These are phyloP conservation scores for Agapornis canus DNA, from an alignment of 2,797 vertebrate species.

Conservation along the genomic window DNA sequence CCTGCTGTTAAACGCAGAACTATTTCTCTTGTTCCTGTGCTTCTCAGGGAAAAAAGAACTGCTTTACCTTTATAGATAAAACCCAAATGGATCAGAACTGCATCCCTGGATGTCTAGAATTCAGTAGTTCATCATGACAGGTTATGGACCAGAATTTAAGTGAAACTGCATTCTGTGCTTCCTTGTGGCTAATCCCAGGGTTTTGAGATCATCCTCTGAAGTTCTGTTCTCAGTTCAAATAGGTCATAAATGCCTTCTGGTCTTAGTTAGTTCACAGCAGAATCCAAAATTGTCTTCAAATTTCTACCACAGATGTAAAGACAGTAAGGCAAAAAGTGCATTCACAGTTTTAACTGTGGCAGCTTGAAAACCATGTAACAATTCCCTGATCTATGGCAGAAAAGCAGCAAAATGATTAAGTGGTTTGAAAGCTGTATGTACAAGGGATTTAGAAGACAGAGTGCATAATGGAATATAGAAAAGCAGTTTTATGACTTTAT, in stretches of 20 bases:
- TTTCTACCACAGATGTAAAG: neutral
- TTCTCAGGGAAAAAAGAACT: neutral
- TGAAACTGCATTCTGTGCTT: neutral
- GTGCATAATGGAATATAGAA: neutral
- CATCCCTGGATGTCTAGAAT: neutral
- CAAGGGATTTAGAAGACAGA: neutral
- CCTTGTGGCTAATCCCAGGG: neutral
- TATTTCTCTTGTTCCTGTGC: neutral
- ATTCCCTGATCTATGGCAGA: neutral
- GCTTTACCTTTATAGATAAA: neutral
- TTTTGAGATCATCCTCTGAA: neutral
- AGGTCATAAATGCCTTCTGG: neutral
- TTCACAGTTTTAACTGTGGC: neutral
- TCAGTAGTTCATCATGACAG: neutral
- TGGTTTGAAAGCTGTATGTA: neutral
- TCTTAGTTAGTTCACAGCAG: neutral
- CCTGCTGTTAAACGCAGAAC: neutral
- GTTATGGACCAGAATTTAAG: neutral
- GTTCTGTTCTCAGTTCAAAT: neutral
- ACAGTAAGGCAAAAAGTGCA: neutral
- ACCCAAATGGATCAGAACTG: neutral
- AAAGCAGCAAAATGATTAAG: neutral
- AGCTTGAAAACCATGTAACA: neutral
- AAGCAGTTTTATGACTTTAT: neutral
- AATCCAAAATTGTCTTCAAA: neutral